These are phyloP conservation scores for Darevskia mixta DNA, from an alignment of 2,797 vertebrate species.

Conservation along the genomic window DNA sequence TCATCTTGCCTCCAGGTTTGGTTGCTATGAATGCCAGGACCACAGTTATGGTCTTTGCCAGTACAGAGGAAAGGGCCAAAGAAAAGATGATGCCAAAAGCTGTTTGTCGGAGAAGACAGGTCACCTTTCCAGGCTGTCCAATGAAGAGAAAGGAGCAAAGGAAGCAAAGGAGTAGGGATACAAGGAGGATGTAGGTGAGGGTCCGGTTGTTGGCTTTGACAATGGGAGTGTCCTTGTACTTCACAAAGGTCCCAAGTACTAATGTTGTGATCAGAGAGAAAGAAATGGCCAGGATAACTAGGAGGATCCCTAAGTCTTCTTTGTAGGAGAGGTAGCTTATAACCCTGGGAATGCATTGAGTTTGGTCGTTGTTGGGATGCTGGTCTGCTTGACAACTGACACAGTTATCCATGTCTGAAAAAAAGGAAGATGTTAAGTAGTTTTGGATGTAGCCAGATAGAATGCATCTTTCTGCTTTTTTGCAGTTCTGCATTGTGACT, in stretches of 20 bases:
- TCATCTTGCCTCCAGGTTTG: too few relatives aligned
- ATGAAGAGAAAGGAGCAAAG: not conserved
- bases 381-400: not conserved
- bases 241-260: not conserved
- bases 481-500: not conserved
- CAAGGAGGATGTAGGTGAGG: too few relatives aligned
- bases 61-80: too few relatives aligned
- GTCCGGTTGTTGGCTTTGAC: too few relatives aligned
- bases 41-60: too few relatives aligned
- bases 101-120: not conserved
- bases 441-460: not conserved
- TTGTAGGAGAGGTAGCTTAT: not conserved
- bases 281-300: too few relatives aligned
- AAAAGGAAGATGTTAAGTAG: not conserved
- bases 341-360: not conserved
- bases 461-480: not conserved
- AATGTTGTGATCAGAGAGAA: not conserved
- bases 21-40: too few relatives aligned
- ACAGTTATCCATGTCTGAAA: not conserved
- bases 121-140: not conserved
- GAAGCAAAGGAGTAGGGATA: not conserved
- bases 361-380: not conserved
- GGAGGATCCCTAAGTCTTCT: not conserved
- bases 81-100: too few relatives aligned
- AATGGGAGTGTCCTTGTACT: not conserved